Evolutionary conservation across 2,113 vertebrate species (phyloP).

Genomic region (Sylvia atricapilla): DNA sequence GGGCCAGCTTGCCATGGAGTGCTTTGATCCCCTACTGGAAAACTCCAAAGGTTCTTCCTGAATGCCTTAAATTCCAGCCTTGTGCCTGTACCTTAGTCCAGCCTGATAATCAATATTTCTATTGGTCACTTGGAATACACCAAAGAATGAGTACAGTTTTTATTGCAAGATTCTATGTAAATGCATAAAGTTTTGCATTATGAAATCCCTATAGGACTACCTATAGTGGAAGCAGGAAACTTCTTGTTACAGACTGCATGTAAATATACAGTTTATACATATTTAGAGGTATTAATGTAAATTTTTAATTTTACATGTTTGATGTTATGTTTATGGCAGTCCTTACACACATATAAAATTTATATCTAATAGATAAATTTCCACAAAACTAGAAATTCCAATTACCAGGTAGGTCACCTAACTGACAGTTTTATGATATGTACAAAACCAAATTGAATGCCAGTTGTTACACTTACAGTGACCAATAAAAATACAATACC

Average conservation of each 20-base stretch:
- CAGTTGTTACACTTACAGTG: neutral
- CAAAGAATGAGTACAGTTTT: neutral
- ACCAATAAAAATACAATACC: neutral
- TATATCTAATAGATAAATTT: neutral
- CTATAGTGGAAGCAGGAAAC: neutral
- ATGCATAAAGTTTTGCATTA: neutral
- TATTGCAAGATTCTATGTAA: neutral
- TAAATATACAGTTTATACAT: accelerated
- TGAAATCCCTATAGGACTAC: neutral
- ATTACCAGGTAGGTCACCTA: accelerated
- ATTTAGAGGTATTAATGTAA: neutral
- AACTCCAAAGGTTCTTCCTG: neutral
- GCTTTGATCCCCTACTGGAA: neutral
- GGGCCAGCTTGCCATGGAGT: neutral
- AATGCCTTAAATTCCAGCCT: neutral
- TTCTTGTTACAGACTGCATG: neutral
- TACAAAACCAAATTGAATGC: neutral
- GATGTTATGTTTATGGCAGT: neutral
- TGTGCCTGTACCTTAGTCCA: neutral
- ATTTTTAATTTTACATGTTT: neutral
- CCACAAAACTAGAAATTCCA: neutral
- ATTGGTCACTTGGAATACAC: neutral
- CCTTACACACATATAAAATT: neutral
- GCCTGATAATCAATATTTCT: neutral
- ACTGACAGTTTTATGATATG: neutral